Evolutionary conservation across 2,113 vertebrate genomes (phyloP).

Genomic region (Plecturocebus donacophilus): DNA sequence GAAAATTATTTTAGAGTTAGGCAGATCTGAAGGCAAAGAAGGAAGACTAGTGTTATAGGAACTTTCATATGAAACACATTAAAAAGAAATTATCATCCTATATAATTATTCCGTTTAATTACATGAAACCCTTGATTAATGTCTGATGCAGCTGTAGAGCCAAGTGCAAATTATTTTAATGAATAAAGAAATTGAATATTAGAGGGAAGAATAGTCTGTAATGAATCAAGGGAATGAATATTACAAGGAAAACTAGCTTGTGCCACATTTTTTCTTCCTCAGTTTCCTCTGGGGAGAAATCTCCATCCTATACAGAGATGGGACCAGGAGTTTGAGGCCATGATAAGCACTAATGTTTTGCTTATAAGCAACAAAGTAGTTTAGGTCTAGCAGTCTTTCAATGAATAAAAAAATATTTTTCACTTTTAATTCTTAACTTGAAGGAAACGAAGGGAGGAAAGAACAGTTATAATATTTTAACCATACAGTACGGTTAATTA

Average conservation of each 20-base stretch:
- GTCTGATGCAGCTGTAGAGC: neutral
- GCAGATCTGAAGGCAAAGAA: neutral
- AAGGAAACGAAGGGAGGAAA: neutral
- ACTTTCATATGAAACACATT: constrained; percentile 17
- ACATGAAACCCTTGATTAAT: constrained; percentile 7
- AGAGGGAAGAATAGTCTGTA: neutral
- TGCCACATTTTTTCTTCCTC: neutral
- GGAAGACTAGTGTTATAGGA: neutral
- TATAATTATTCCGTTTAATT: constrained; percentile 46
- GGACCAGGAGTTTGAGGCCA: neutral
- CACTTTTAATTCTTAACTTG: neutral
- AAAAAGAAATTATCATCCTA: constrained; percentile 11
- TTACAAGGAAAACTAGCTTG: neutral
- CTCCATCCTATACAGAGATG: fast-evolving
- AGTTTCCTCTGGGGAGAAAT: neutral
- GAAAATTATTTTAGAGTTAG: neutral
- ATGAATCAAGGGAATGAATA: neutral
- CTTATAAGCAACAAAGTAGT: neutral
- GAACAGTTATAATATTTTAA: neutral
- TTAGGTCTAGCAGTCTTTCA: neutral
- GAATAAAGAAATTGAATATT: constrained; percentile 6
- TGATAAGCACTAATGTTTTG: neutral
- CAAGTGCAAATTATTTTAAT: constrained; percentile 41
- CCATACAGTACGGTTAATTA: neutral
- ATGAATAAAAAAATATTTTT: neutral